These are phyloP conservation scores for Apis dorsata DNA, from an alignment of 1,140 invertebrate genomes.

Conservation along the genomic window DNA sequence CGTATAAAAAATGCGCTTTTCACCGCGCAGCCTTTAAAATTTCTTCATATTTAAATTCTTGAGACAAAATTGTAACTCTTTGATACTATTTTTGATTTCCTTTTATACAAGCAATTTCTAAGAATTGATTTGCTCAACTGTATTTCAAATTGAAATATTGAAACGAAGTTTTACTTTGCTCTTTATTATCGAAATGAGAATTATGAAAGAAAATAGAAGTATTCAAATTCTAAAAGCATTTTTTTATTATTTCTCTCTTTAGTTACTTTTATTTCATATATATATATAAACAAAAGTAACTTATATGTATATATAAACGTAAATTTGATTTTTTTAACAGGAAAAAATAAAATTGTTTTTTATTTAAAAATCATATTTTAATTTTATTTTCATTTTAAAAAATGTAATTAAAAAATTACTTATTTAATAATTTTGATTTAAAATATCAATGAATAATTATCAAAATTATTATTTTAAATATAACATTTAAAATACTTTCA, in stretches of 20 bases:
- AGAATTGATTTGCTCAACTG: conserved; percentile 34
- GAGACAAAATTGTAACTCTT: background rate
- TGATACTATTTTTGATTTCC: conserved; percentile 23
- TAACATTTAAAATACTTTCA: conserved; percentile 35
- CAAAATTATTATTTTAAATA: background rate
- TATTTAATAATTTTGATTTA: conserved; percentile 9
- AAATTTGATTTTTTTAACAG: background rate
- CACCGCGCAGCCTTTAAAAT: conserved; percentile 6
- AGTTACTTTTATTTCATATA: background rate
- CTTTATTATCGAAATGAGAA: conserved; percentile 22
- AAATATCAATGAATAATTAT: background rate
- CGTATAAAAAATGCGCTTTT: background rate
- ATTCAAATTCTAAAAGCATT: background rate
- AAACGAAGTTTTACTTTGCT: conserved; percentile 11
- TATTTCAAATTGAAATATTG: conserved; percentile 12
- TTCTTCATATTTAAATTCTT: conserved; percentile 1
- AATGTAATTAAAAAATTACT: background rate
- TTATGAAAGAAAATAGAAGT: conserved; percentile 8
- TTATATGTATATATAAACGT: background rate
- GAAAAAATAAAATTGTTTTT: background rate
- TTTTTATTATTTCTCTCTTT: background rate
- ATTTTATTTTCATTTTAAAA: background rate
- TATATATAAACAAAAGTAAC: too few species aligned
- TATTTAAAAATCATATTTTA: background rate
- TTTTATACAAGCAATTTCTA: conserved; percentile 1